These are phyloP conservation scores for Cryptus viduatorius DNA, from an alignment of 2,888 invertebrate genomes.

Conservation along the genomic window DNA sequence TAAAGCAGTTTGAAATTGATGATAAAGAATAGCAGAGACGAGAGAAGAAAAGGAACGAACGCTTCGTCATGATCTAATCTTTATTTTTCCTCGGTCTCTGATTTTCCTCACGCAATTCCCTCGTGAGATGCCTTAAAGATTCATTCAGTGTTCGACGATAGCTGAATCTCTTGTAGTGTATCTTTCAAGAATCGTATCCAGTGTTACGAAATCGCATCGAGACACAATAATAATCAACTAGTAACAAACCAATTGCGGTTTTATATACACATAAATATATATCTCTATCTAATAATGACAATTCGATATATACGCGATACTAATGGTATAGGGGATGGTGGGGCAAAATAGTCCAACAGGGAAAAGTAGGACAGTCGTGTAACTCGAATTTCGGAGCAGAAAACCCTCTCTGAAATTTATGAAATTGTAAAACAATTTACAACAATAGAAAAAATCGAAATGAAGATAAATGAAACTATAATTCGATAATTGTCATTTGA, in stretches of 20 bases:
- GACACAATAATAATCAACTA: not conserved
- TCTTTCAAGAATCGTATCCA: not conserved
- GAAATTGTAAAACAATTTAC: too few species aligned
- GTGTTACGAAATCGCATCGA: not conserved
- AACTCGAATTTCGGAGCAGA: too few species aligned
- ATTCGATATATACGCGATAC: too few species aligned
- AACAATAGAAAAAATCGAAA: too few species aligned
- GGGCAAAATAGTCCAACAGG: too few species aligned
- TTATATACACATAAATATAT: conserved; percentile 9
- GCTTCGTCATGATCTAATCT: not conserved
- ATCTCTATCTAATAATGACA: too few species aligned
- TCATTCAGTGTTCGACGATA: conserved; percentile 12
- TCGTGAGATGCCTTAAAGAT: conserved; percentile 25
- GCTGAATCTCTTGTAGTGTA: not conserved
- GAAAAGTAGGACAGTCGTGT: too few species aligned
- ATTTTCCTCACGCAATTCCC: conserved; percentile 29
- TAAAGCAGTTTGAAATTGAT: too few species aligned
- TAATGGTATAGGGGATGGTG: not conserved
- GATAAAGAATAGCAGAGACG: not conserved
- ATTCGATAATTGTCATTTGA: too few species aligned
- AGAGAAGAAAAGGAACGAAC: not conserved
- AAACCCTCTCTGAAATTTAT: too few species aligned
- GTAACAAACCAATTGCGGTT: not conserved
- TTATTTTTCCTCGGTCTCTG: conserved; percentile 2
- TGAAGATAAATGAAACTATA: too few species aligned